Base-by-base conservation (phyloP, 1,140 invertebrate genomes). In the Drosophila obscura region DNA sequence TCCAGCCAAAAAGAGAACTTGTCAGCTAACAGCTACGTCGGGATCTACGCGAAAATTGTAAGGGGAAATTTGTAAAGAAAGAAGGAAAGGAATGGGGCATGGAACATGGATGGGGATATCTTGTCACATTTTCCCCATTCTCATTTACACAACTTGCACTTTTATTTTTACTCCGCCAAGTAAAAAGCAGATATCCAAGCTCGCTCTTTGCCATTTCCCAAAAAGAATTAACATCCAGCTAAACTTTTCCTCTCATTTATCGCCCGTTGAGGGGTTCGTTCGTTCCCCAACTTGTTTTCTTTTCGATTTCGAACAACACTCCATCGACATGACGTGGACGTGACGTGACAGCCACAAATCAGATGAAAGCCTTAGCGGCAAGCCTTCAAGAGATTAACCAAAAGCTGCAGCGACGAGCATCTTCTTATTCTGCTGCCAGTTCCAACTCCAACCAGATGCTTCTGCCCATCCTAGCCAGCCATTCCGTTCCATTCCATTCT, bases 1-100 rank as follows among this genome's bases (percentile, higher is more conserved):
- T 35, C 31, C 41, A 44, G 24, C 64, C 64, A 65, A 68, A 73
- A 68, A 61, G 35, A 73, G 73, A 71, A 83, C 68, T 78, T 82
- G 74, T 82, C 69, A 74, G 56, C 49, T 56, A 43, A 7, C 28
- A 28, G 28, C 28, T 8, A 7, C 28, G 28, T 8, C 28, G 28
- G 43, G 41, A 35, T 28, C 28, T 28, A 41, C 44, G 63, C 63
- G 13, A 59, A 66, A 69, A 56, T 35, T 39, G 35, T 5, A 13
- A 28, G 62, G 50, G 66, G 28, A 68, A 68, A 53, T 46, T 28
- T 6, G 6, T 7, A 1, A 1, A 28, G 44, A 67, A 69, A 58
- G 64, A 64, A 56, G 26, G 64, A 50, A 58, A 68, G 68, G 31
- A 31, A 39, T 13, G 35, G 0, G 35, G 35, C 8, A 9, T 28